Evolutionary conservation across 2,797 vertebrate species (phyloP).

Genomic region (Salmo trutta): DNA sequence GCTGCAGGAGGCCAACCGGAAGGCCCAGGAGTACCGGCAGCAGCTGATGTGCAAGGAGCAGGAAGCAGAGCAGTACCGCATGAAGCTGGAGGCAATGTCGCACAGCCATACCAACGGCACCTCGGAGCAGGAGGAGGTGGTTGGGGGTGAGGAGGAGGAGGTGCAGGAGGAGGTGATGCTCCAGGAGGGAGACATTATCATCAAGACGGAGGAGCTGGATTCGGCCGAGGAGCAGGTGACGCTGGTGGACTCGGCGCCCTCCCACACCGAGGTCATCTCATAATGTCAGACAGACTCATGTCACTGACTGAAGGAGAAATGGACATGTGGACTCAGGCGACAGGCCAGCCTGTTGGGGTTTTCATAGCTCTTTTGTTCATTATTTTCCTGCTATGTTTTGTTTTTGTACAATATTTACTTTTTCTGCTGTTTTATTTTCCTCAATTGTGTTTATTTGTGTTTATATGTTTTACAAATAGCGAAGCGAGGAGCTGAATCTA

Average conservation of each 20-base stretch:
- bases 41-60: conserved; percentile 86
- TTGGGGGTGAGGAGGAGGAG: conserved; percentile 65
- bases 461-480: background rate
- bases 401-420: conserved; percentile 8
- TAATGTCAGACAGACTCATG: conserved; percentile 48
- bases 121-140: conserved; percentile 63
- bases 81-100: conserved; percentile 82
- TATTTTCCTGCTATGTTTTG: background rate
- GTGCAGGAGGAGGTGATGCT: conserved; percentile 67
- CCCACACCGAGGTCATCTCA: conserved; percentile 65
- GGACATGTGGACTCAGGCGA: background rate
- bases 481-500: background rate
- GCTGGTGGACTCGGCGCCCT: conserved; percentile 66
- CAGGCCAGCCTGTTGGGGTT: background rate
- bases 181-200: conserved; percentile 73
- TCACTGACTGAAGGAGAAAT: conserved; percentile 51
- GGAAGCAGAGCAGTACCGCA: conserved; percentile 84
- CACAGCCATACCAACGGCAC: conserved; percentile 62
- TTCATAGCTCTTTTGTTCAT: background rate
- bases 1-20: conserved; percentile 79
- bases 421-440: background rate
- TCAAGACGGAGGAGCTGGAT: conserved; percentile 68
- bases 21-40: conserved; percentile 84
- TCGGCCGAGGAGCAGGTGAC: conserved; percentile 72
- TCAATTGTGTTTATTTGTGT: background rate